phyloP scores from a whole-genome alignment of 2,797 vertebrate genomes.

The Gouania willdenowi region DNA sequence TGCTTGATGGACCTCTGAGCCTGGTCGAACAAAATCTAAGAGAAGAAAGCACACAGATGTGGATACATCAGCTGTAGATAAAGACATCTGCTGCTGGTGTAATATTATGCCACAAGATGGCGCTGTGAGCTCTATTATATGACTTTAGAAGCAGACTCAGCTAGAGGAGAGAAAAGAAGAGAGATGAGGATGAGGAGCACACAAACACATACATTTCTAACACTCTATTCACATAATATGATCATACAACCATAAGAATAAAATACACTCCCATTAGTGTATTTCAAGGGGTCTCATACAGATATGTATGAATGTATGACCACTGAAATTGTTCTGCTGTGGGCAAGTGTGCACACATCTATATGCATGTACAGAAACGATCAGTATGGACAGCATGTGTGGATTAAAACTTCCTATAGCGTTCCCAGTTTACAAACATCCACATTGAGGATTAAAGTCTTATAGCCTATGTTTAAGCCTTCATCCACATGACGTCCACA shows the following conservation, averaged over 20 bases:
- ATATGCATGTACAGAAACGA: constrained; percentile 4
- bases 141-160: not conserved
- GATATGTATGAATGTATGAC: no score
- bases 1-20: constrained; percentile 95
- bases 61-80: rapidly evolving
- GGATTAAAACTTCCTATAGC: constrained; percentile 35
- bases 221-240: no score
- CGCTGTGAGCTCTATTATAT: constrained; percentile 4
- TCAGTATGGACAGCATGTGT: constrained; percentile 8
- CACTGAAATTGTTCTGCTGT: no score
- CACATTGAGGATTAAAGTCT: constrained; percentile 36
- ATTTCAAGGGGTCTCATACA: no score
- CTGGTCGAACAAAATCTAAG: constrained; percentile 94
- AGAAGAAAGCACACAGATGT: not conserved
- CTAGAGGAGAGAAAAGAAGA: constrained; percentile 11
- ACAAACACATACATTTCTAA: constrained; percentile 6
- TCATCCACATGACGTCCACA: constrained; percentile 8
- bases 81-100: constrained; percentile 22
- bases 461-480: constrained; percentile 8
- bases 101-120: constrained; percentile 40
- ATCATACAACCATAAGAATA: no score
- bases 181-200: constrained; percentile 2
- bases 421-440: constrained; percentile 28
- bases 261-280: no score
- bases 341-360: not conserved